A percentile compares a stretch with the other conserved stretches of the same genome.
These are phyloP conservation scores for Drosophila ficusphila DNA, from an alignment of 1,140 invertebrate genomes.

Conservation along the genomic window DNA sequence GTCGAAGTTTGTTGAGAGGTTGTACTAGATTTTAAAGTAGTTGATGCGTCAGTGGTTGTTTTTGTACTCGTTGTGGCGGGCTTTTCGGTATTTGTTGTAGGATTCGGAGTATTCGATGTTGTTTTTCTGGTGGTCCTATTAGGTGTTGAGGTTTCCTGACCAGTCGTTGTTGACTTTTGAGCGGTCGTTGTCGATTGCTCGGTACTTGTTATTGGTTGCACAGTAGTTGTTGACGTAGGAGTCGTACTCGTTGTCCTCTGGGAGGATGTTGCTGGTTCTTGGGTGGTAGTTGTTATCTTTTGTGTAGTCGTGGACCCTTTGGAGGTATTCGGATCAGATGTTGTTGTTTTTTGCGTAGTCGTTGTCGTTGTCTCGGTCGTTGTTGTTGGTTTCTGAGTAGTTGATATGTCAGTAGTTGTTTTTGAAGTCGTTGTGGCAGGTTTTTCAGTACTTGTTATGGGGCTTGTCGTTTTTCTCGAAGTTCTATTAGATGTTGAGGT, in stretches of 20 bases:
- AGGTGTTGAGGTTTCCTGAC: neutral
- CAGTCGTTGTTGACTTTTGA: neutral
- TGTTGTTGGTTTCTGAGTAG: constrained; percentile 30
- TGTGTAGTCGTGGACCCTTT: constrained; percentile 84
- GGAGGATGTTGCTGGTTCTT: too few species aligned
- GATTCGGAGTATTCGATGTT: too few species aligned
- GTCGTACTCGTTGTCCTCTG: too few species aligned
- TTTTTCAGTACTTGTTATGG: too few species aligned
- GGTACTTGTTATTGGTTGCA: neutral
- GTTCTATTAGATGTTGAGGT: neutral
- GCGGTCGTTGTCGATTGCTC: neutral
- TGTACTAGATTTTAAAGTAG: constrained; percentile 31
- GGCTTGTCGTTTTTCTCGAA: too few species aligned
- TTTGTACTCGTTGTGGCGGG: neutral
- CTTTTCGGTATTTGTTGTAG: too few species aligned
- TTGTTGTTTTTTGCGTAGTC: neutral
- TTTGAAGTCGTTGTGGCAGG: neutral
- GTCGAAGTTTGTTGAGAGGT: too few species aligned
- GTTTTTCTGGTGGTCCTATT: too few species aligned
- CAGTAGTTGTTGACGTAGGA: neutral
- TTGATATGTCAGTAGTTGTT: neutral
- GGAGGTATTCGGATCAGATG: constrained; percentile 1
- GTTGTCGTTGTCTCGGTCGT: constrained; percentile 71
- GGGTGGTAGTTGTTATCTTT: constrained; percentile 83
- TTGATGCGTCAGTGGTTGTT: neutral